Conservation (phyloP, 2,888 invertebrate genomes). For the Trilocha varians region DNA sequence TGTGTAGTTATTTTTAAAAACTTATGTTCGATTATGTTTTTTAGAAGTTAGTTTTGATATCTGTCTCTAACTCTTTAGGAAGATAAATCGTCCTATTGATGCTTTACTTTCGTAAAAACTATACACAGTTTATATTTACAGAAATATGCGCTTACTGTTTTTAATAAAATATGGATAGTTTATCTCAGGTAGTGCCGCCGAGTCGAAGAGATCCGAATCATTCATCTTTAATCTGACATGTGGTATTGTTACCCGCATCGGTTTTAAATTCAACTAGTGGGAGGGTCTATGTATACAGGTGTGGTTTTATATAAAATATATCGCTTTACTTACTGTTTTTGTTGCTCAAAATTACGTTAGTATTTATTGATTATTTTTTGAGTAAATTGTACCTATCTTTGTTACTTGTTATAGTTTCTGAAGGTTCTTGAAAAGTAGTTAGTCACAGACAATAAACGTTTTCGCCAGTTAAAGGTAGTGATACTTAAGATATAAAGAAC, state of each 20-base stretch:
- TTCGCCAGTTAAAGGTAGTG: too few relatives aligned
- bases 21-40: too few relatives aligned
- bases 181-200: conserved; percentile 47
- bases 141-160: conserved; percentile 10
- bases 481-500: too few relatives aligned
- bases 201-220: conserved; percentile 58
- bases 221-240: conserved; percentile 71
- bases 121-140: neutral
- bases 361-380: too few relatives aligned
- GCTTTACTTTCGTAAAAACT: too few relatives aligned
- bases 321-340: neutral
- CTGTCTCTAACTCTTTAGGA: too few relatives aligned
- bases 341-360: neutral
- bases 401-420: too few relatives aligned
- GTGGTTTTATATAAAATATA: conserved; percentile 1
- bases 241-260: conserved; percentile 52
- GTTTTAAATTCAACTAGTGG: conserved; percentile 35
- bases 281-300: conserved; percentile 9
- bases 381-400: too few relatives aligned
- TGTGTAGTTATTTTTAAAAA: too few relatives aligned
- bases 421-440: too few relatives aligned
- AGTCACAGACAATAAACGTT: too few relatives aligned
- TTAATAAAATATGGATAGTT: conserved; percentile 21
- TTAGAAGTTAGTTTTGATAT: too few relatives aligned
- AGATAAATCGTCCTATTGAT: neutral